Conservation (phyloP, 2,113 vertebrate species). For the Piprites chloris region DNA sequence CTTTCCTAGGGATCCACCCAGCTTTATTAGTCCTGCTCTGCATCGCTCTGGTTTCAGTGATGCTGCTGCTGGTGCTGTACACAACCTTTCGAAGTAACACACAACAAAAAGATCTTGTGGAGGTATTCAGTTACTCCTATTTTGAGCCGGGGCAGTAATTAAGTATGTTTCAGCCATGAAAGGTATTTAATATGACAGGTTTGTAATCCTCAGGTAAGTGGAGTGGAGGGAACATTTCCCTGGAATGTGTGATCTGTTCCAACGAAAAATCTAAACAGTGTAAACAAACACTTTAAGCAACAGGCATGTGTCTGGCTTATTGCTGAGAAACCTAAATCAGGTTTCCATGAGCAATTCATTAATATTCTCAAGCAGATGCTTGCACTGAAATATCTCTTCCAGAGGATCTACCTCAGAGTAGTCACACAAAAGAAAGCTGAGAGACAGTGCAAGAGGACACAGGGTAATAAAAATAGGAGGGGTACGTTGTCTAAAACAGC, state of each 20-base stretch:
- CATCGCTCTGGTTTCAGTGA: conserved; percentile 68
- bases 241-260: not conserved
- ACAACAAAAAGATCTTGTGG: conserved; percentile 67
- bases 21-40: conserved; percentile 82
- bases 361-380: not conserved
- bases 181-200: not conserved
- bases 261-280: not conserved
- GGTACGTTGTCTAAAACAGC: not conserved
- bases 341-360: not conserved
- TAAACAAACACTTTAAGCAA: not conserved
- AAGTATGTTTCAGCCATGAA: not conserved
- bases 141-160: not conserved
- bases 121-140: conserved; percentile 67
- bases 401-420: not conserved
- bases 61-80: conserved; percentile 78
- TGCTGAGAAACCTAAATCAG: not conserved
- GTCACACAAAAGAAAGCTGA: not conserved
- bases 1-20: conserved; percentile 68
- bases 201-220: not conserved
- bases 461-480: not conserved
- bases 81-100: conserved; percentile 67
- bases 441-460: not conserved
- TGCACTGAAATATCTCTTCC: not conserved
- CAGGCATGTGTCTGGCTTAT: not conserved
- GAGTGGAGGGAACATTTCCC: not conserved